phyloP scores from a whole-genome alignment of 2,797 vertebrate genomes.

The Lepidocolaptes lacrymiger region DNA sequence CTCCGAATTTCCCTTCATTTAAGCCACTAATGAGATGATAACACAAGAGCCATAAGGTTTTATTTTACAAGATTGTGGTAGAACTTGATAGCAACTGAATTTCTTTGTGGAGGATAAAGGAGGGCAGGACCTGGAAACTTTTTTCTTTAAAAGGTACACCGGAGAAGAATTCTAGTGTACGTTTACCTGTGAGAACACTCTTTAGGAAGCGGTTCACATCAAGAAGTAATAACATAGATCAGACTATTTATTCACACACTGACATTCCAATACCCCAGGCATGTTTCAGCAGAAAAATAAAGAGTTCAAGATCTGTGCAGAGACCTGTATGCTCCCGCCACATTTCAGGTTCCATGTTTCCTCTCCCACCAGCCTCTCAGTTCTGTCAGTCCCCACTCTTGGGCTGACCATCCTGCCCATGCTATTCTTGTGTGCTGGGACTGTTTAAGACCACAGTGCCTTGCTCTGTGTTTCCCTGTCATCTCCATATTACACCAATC shows the following conservation, averaged over 20 bases:
- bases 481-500: rapidly evolving
- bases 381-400: rapidly evolving
- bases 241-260: background rate
- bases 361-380: background rate
- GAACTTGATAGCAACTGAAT: background rate
- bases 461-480: no score
- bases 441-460: background rate
- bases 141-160: background rate
- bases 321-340: background rate
- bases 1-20: background rate
- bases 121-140: rapidly evolving
- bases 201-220: background rate
- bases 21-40: background rate
- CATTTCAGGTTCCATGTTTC: background rate
- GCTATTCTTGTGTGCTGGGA: background rate
- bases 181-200: rapidly evolving
- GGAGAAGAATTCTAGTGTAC: background rate
- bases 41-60: background rate
- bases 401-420: background rate
- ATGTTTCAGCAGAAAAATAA: background rate
- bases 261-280: background rate
- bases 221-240: background rate
- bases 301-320: background rate
- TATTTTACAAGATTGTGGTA: background rate
- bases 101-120: background rate